Evolutionary conservation across 2,113 vertebrate species (phyloP).

Genomic region (Cygnus buccinator): DNA sequence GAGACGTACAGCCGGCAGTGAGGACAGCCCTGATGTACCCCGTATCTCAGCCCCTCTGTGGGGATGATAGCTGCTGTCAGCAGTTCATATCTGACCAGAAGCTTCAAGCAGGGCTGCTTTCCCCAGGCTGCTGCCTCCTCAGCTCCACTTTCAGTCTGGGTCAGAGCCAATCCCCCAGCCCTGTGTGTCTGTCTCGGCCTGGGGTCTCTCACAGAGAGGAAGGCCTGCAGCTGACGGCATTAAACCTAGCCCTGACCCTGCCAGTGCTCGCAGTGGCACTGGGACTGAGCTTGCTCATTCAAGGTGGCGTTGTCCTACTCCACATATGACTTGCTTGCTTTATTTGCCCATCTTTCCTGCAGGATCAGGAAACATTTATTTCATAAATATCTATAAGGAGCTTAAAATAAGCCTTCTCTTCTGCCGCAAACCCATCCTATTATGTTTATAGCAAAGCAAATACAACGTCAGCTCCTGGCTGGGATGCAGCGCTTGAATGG

Average conservation of each 20-base stretch:
- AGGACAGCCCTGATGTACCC: neutral
- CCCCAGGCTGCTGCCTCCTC: neutral
- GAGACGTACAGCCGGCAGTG: neutral
- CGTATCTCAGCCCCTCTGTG: neutral
- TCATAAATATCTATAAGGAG: constrained; percentile 71
- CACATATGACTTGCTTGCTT: constrained; percentile 11
- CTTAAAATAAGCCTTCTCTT: constrained; percentile 73
- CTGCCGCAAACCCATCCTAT: constrained; percentile 48
- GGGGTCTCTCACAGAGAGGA: neutral
- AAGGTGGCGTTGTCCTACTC: constrained; percentile 34
- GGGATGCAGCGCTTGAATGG: constrained; percentile 25
- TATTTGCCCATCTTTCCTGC: constrained; percentile 1
- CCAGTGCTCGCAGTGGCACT: neutral
- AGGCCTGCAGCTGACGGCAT: neutral
- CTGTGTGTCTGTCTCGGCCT: neutral
- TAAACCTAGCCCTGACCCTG: neutral
- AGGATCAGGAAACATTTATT: constrained; percentile 61
- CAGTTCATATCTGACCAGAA: neutral
- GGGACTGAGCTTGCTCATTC: neutral
- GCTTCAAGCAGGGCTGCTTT: neutral
- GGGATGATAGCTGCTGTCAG: neutral
- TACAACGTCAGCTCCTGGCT: constrained; percentile 29
- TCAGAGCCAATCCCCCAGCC: neutral
- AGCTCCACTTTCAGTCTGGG: neutral
- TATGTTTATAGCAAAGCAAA: constrained; percentile 54